phyloP scores from a whole-genome alignment of 1,140 invertebrate genomes.

The Platorchestia sp. region DNA sequence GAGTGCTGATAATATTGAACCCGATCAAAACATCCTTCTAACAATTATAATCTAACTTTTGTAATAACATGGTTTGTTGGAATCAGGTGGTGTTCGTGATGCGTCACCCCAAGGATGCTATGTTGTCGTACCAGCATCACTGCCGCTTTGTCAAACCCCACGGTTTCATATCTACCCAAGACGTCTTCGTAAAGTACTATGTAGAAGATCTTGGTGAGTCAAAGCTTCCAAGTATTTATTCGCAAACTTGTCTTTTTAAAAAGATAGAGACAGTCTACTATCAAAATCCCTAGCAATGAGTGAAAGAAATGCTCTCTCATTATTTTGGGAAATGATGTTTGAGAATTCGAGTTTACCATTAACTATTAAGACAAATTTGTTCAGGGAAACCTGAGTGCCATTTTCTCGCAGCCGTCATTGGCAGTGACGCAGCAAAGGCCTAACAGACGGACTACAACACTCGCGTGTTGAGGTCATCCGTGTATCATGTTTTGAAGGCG shows the following conservation, averaged over 20 bases:
- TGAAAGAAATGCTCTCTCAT: too few species aligned
- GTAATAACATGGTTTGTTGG: neutral
- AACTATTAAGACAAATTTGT: too few species aligned
- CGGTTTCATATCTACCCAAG: conserved; percentile 81
- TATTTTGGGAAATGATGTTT: too few species aligned
- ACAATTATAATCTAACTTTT: neutral
- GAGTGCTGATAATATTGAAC: neutral
- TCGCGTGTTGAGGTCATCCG: too few species aligned
- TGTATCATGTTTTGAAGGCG: too few species aligned
- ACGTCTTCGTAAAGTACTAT: conserved; percentile 68
- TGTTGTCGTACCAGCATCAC: conserved; percentile 86
- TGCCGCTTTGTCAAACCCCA: conserved; percentile 74
- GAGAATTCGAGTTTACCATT: too few species aligned
- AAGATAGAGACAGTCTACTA: neutral
- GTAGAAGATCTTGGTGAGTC: neutral
- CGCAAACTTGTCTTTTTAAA: too few species aligned
- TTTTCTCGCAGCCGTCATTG: too few species aligned
- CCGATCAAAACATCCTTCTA: neutral
- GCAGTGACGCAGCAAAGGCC: too few species aligned
- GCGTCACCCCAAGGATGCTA: conserved; percentile 88
- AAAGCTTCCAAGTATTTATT: neutral
- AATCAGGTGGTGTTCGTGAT: conserved; percentile 79
- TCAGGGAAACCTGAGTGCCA: too few species aligned
- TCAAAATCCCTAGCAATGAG: neutral
- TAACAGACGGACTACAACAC: too few species aligned